Conservation (phyloP, 2,113 vertebrate species). For the Nothoprocta perdicaria region DNA sequence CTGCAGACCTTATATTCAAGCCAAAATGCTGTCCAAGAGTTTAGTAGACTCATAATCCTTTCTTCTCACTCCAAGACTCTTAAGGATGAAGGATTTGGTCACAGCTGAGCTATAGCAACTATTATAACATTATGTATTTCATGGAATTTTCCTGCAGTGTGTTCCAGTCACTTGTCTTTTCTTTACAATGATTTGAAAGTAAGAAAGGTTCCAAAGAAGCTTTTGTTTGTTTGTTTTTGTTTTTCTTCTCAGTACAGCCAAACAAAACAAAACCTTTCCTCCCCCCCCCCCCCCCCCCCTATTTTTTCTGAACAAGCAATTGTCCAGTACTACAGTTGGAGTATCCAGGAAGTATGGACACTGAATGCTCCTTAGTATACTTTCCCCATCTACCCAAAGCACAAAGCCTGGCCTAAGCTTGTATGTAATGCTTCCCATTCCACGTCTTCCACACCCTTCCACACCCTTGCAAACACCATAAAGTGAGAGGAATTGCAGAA, state of each 20-base stretch:
- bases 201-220: background rate
- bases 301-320: background rate
- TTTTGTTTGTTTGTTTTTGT: background rate
- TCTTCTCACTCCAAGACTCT: background rate
- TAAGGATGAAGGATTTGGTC: background rate
- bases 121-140: background rate
- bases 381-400: background rate
- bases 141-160: background rate
- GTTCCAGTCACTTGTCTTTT: background rate
- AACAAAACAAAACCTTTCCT: accelerated
- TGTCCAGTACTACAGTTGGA: background rate
- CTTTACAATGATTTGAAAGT: background rate
- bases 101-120: background rate
- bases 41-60: background rate
- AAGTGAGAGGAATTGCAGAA: background rate
- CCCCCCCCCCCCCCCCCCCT: no score
- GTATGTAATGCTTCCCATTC: background rate
- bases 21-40: background rate
- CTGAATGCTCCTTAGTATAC: background rate
- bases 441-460: background rate
- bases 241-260: background rate
- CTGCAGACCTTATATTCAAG: background rate
- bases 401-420: background rate
- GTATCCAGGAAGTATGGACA: background rate
- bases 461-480: accelerated